Percentiles rank a stretch among this genome's conserved stretches.
phyloP scores from a whole-genome alignment of 2,113 vertebrate genomes.

The Naja naja region DNA sequence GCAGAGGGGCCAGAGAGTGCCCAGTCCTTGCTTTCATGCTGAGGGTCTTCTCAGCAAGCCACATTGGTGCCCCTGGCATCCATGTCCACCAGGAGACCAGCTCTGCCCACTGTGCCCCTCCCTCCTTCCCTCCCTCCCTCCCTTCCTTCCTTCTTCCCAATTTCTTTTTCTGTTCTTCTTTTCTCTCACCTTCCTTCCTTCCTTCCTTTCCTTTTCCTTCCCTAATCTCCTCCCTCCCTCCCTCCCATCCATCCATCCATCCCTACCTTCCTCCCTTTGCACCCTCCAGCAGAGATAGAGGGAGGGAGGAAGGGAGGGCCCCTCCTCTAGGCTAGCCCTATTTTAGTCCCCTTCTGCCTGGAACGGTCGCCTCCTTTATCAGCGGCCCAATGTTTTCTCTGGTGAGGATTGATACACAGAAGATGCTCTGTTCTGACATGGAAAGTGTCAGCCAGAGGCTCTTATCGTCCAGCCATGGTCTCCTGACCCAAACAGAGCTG shows the following conservation, averaged over 20 bases:
- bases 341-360: constrained; percentile 65
- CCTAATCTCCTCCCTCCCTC: too few species aligned
- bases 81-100: background rate
- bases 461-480: constrained; percentile 86
- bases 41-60: background rate
- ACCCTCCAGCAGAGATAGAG: background rate
- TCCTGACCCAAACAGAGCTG: constrained; percentile 78
- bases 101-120: background rate
- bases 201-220: too few species aligned
- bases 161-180: too few species aligned
- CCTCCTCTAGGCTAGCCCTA: constrained; percentile 32
- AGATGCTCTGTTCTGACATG: constrained; percentile 98
- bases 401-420: constrained; percentile 94
- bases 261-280: background rate
- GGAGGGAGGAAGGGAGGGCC: background rate
- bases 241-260: background rate
- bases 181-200: too few species aligned
- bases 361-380: constrained; percentile 84
- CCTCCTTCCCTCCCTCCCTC: background rate
- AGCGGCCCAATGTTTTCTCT: constrained; percentile 90
- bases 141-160: too few species aligned
- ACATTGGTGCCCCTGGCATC: background rate
- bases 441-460: constrained; percentile 90
- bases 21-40: background rate
- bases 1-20: background rate